phyloP scores from a whole-genome alignment of 1,140 invertebrate genomes.

The Drosophila novamexicana region DNA sequence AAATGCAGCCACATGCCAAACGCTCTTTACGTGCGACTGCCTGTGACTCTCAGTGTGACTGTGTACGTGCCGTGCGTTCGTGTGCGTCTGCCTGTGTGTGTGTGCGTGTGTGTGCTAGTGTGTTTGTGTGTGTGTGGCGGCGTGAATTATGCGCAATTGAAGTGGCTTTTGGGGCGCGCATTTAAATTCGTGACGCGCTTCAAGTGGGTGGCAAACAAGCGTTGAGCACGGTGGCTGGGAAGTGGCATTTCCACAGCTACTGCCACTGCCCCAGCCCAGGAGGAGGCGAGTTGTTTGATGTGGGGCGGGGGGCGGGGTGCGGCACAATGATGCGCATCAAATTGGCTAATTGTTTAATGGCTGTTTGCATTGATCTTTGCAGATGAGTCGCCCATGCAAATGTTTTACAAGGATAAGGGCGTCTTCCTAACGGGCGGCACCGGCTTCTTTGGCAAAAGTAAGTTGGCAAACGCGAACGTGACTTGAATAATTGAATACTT shows the following conservation, averaged over 20 bases:
- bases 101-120: constrained; percentile 19
- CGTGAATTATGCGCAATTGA: constrained; percentile 80
- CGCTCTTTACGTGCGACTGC: constrained; percentile 48
- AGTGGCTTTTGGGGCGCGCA: constrained; percentile 76
- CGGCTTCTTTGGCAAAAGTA: constrained; percentile 91
- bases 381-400: constrained; percentile 85
- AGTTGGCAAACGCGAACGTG: constrained; percentile 67
- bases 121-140: constrained; percentile 35
- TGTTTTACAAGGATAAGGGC: constrained; percentile 87
- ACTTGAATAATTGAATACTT: constrained; percentile 52
- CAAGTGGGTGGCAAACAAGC: constrained; percentile 77
- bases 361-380: constrained; percentile 80
- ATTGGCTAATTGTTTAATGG: constrained; percentile 82
- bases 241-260: not conserved
- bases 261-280: constrained; percentile 16
- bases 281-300: too few species aligned
- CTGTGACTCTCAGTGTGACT: constrained; percentile 16
- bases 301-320: not conserved
- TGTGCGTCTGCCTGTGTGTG: constrained; percentile 17
- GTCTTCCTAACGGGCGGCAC: constrained; percentile 90
- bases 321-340: constrained; percentile 75
- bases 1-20: constrained; percentile 76
- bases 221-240: constrained; percentile 18
- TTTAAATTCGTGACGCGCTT: constrained; percentile 77
- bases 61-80: constrained; percentile 19